phyloP scores from a whole-genome alignment of 2,797 vertebrate genomes.

The Cyprinella venusta region DNA sequence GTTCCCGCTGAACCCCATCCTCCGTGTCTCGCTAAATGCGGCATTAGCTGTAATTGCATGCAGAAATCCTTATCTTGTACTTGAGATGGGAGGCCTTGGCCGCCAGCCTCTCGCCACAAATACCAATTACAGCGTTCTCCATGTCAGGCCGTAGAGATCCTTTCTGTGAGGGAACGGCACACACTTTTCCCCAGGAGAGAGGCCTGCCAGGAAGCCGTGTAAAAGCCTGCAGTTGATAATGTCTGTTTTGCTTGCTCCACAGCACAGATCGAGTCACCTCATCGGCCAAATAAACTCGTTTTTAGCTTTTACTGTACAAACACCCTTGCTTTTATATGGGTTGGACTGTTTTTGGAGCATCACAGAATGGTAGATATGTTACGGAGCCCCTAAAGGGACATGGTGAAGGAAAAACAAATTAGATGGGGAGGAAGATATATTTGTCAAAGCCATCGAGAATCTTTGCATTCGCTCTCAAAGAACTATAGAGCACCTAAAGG shows the following conservation, averaged over 20 bases:
- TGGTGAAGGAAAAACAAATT: background rate
- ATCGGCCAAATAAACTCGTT: conserved; percentile 4
- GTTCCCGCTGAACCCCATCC: conserved; percentile 28
- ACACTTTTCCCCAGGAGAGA: conserved; percentile 46
- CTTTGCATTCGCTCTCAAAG: background rate
- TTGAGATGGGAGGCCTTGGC: conserved; percentile 60
- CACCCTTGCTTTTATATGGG: background rate
- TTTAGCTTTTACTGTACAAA: background rate
- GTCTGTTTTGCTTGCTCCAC: conserved; percentile 49
- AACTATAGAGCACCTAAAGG: background rate
- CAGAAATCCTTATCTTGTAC: conserved; percentile 64
- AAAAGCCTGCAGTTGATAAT: conserved; percentile 52
- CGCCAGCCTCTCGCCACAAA: conserved; percentile 58
- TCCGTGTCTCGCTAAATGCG: conserved; percentile 25
- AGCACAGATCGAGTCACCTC: conserved; percentile 47
- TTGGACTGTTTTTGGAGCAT: background rate
- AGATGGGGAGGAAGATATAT: background rate
- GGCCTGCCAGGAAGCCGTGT: conserved; percentile 54
- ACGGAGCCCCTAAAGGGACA: background rate
- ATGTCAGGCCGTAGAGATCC: conserved; percentile 46
- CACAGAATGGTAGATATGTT: background rate
- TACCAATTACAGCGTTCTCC: conserved; percentile 54
- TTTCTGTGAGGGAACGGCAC: conserved; percentile 49
- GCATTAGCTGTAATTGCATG: conserved; percentile 59
- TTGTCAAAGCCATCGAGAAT: background rate